Percentiles rank a stretch among this genome's conserved stretches.
These are phyloP conservation scores for Galaxias olidus DNA, from an alignment of 2,797 vertebrate genomes.

Conservation along the genomic window DNA sequence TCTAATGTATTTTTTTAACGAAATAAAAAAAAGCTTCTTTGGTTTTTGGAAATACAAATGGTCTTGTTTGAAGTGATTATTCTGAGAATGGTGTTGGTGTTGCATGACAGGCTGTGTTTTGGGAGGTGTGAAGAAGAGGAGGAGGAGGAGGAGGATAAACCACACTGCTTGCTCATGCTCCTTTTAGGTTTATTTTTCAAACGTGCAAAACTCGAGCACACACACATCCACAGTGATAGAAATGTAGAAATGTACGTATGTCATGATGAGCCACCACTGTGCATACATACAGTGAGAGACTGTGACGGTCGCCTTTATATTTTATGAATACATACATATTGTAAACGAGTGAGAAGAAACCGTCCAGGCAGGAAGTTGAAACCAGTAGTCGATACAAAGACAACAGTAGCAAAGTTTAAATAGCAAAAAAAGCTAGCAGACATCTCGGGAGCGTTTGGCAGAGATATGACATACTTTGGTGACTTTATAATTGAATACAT, in stretches of 20 bases:
- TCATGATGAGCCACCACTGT: slow-evolving; percentile 58
- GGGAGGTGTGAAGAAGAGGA: too few relatives aligned
- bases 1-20: slow-evolving; percentile 16
- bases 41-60: slow-evolving; percentile 18
- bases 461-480: too few relatives aligned
- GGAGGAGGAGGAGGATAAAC: slow-evolving; percentile 30
- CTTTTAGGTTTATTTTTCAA: slow-evolving; percentile 75
- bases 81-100: too few relatives aligned
- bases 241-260: slow-evolving; percentile 71
- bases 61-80: neutral
- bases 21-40: slow-evolving; percentile 19
- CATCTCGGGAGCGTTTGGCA: too few relatives aligned
- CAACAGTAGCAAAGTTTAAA: neutral
- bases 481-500: too few relatives aligned
- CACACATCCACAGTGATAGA: slow-evolving; percentile 67
- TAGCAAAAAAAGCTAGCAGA: slow-evolving; percentile 14
- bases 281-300: slow-evolving; percentile 62
- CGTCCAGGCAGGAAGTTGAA: too few relatives aligned
- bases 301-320: slow-evolving; percentile 33
- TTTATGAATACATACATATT: slow-evolving; percentile 57
- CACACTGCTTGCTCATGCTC: slow-evolving; percentile 66
- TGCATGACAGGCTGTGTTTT: too few relatives aligned
- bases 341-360: slow-evolving; percentile 32
- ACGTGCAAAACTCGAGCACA: slow-evolving; percentile 79
- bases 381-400: neutral